Evolutionary conservation across 2,888 invertebrate species (phyloP), one percentile per base, ranked within the genome.

Genomic region (Tiliacea aurago): DNA sequence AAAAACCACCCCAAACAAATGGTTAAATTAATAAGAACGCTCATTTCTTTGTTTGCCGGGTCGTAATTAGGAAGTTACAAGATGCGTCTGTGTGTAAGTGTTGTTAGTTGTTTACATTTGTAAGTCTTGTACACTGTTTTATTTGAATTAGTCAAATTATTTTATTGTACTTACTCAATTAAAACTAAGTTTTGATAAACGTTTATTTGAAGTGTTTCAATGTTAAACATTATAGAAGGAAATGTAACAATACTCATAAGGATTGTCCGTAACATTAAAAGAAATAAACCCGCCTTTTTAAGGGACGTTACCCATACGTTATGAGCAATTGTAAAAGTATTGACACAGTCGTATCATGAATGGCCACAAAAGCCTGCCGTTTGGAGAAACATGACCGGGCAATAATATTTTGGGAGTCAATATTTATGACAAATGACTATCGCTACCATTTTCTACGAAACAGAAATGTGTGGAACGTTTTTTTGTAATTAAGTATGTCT

Each of bases 1-100:
- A 94, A 94, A 95, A 94, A 92, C 94, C 92, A 92, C 95, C 94
- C 94, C 92, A 92, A 94, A 95, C 93, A 95, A 95, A 95, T 92
- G 93, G 92, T 91, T 94, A 93, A 94, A 94, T 94, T 94, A 95
- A 95, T 93, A 94, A 93, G 92, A 93, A 94, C 92, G 91, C 93
- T 93, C 92, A 91, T 92, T 93, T 93, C 90, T 92, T 90, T 91
- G 91, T 90, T 89, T 87, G 88, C 80, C 84, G 85, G 87, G 88
- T 87, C 85, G 89, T 91, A 92, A 92, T 93, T 91, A 92, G 83
- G 85, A 87, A 89, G 89, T 90, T 90, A 89, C 88, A 87, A 88
- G 88, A 87, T 78, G 83, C 67, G 70, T 73, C 80, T 79, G 56
- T 78, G 55, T 73, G 51, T 41, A 78, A 65, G 76, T 84, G 81